These are phyloP conservation scores for Perca flavescens DNA, from an alignment of 2,113 vertebrate genomes.

Conservation along the genomic window DNA sequence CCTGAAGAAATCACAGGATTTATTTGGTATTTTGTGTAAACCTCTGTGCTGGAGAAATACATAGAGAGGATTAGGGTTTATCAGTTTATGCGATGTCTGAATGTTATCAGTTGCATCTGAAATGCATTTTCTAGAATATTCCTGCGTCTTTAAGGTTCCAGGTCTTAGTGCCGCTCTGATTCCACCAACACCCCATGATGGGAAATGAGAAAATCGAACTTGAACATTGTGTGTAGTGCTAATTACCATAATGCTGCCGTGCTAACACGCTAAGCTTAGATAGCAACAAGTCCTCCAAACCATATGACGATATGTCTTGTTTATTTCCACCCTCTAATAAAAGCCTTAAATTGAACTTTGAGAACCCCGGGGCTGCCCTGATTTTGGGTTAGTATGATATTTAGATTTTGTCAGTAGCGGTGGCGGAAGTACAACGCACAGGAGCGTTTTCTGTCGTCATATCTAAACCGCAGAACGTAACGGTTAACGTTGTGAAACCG, in stretches of 20 bases:
- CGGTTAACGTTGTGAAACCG: no score
- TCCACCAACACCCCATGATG: background rate
- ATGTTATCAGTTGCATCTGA: constrained; percentile 43
- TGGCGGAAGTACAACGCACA: no score
- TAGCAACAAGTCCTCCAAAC: no score
- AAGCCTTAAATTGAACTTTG: no score
- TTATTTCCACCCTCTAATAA: no score
- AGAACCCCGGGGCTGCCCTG: no score
- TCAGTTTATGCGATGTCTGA: constrained; percentile 27
- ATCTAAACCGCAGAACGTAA: no score
- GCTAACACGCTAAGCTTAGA: background rate
- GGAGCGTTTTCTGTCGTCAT: no score
- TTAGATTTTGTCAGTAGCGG: no score
- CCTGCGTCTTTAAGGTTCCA: constrained; percentile 13
- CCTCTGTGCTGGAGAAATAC: constrained; percentile 15
- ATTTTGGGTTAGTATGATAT: no score
- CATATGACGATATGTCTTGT: no score
- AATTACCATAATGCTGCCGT: background rate
- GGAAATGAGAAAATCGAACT: constrained; percentile 5
- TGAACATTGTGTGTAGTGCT: background rate
- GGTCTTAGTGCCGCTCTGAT: constrained; percentile 35
- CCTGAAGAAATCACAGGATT: background rate
- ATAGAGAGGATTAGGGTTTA: constrained; percentile 36
- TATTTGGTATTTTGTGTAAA: background rate
- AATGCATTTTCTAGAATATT: constrained; percentile 46